These are phyloP conservation scores for Lasioglossum albipes DNA, from an alignment of 1,140 invertebrate species.

Conservation along the genomic window DNA sequence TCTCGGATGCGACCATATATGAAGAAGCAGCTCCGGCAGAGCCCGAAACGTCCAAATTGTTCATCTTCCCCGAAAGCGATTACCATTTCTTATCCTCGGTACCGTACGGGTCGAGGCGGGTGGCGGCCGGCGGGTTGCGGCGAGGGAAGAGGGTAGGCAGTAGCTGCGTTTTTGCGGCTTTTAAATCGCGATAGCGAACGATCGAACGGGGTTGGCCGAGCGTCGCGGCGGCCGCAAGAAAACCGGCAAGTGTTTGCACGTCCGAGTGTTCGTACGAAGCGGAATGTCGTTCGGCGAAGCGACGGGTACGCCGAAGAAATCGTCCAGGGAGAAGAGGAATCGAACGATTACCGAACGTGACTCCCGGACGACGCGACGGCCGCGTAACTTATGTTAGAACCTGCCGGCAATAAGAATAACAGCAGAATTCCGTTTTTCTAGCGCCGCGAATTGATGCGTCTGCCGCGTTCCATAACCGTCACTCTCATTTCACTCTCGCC, in stretches of 20 bases:
- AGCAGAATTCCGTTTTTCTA: conserved; percentile 38
- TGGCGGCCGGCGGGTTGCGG: not conserved
- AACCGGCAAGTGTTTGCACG: conserved; percentile 44
- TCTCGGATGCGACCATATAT: not conserved
- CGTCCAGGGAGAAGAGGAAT: conserved; percentile 34
- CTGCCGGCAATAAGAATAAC: conserved; percentile 34
- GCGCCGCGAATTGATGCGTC: conserved; percentile 13
- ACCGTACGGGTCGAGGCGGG: not conserved
- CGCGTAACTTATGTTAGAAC: conserved; percentile 31
- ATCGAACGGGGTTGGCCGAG: not conserved
- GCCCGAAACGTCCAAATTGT: not conserved
- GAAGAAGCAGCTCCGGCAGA: too few species aligned
- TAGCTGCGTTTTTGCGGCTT: conserved; percentile 18
- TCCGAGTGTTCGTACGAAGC: conserved; percentile 49
- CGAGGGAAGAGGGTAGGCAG: not conserved
- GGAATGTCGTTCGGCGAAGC: conserved; percentile 52
- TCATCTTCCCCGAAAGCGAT: conserved; percentile 32
- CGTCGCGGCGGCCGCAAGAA: conserved; percentile 22
- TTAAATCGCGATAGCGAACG: conserved; percentile 32
- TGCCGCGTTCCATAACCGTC: not conserved
- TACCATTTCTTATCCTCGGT: conserved; percentile 11
- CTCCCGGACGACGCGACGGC: not conserved
- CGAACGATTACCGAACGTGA: conserved; percentile 47
- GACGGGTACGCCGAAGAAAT: conserved; percentile 42
- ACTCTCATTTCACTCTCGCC: not conserved